Evolutionary conservation across 2,888 invertebrate species (phyloP).

Genomic region (Ctena decussata): DNA sequence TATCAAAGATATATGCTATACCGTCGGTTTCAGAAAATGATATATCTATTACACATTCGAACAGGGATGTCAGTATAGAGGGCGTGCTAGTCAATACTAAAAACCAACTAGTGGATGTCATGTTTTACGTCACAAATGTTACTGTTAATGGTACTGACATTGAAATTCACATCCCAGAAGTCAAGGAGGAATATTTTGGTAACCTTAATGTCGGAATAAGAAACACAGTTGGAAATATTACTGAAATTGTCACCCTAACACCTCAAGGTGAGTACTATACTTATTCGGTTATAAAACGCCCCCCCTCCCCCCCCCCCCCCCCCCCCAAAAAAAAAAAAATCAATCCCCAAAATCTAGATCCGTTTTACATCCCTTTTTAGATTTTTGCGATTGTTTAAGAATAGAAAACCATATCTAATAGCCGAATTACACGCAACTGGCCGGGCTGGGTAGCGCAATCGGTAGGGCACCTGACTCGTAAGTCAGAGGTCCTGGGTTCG

Average conservation of each 20-base stretch:
- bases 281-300: no score
- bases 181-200: background rate
- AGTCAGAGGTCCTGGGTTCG: no score
- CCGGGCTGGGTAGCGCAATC: no score
- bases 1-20: background rate
- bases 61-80: background rate
- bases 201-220: background rate
- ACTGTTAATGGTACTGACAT: background rate
- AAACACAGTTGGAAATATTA: background rate
- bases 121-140: background rate
- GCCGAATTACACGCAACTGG: no score
- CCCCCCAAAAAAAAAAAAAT: no score
- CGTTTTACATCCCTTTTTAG: no score
- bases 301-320: no score
- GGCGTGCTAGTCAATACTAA: background rate
- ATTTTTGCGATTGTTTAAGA: no score
- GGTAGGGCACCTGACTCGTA: no score
- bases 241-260: background rate
- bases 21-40: background rate
- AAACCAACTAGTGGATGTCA: background rate
- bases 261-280: conserved; percentile 5
- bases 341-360: no score
- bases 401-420: no score
- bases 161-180: background rate
- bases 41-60: background rate